Percentiles rank a stretch among this genome's conserved stretches.
Conservation (phyloP, 2,797 vertebrate genomes). For the Hoplostethus atlanticus region DNA sequence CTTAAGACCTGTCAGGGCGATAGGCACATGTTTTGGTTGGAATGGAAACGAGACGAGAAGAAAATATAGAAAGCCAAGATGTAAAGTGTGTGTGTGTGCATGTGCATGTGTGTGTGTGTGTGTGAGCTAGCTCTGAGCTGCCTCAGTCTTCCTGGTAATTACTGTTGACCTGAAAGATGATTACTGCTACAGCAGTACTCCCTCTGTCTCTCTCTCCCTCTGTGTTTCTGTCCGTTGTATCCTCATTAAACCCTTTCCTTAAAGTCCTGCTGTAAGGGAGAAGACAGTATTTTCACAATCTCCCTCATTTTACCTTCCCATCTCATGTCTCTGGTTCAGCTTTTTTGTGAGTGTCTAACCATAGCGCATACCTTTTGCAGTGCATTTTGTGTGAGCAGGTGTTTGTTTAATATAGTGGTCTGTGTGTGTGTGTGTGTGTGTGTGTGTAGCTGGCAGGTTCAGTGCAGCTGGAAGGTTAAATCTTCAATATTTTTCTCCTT, state of each 20-base stretch:
- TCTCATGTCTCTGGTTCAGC: neutral
- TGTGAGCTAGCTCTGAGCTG: slow-evolving; percentile 24
- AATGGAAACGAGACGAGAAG: slow-evolving; percentile 50
- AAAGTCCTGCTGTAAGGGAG: neutral
- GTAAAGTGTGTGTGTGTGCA: slow-evolving; percentile 24
- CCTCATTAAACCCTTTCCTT: neutral
- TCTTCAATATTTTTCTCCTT: neutral
- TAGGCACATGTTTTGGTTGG: slow-evolving; percentile 55
- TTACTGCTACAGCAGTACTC: slow-evolving; percentile 68
- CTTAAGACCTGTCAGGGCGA: slow-evolving; percentile 18
- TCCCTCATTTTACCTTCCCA: neutral
- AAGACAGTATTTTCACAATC: neutral
- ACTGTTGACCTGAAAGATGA: slow-evolving; percentile 78
- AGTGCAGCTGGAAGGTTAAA: neutral
- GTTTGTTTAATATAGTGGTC: neutral
- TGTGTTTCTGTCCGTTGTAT: neutral
- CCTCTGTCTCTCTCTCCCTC: slow-evolving; percentile 42
- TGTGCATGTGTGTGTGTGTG: slow-evolving; percentile 26
- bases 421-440: too few species aligned
- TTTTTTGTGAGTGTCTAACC: neutral
- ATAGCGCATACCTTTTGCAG: neutral
- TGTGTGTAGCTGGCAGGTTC: too few species aligned
- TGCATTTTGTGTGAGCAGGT: too few species aligned
- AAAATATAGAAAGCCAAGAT: slow-evolving; percentile 46
- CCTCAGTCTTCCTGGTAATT: slow-evolving; percentile 73